phyloP scores from a whole-genome alignment of 2,113 vertebrate genomes.

The Leucosticte australis region DNA sequence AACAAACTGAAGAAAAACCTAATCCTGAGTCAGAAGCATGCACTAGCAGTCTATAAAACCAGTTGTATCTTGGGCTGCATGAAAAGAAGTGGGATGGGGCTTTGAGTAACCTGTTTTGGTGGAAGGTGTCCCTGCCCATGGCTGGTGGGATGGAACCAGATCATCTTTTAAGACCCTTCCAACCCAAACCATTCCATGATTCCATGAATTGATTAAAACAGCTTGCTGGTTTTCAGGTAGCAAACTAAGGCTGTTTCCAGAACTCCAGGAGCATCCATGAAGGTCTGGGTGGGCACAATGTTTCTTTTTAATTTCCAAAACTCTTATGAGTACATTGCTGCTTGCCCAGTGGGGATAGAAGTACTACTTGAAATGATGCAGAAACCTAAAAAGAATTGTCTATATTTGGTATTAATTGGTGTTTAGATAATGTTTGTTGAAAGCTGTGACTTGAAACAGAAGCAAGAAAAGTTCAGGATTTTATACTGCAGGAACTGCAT shows the following conservation, averaged over 20 bases:
- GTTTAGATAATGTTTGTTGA: not conserved
- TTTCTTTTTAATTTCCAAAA: too few relatives aligned
- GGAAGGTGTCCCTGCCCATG: not conserved
- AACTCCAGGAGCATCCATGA: not conserved
- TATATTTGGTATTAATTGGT: not conserved
- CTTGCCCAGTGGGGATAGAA: not conserved
- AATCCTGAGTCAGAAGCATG: not conserved
- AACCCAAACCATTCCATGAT: not conserved
- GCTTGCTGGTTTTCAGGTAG: not conserved
- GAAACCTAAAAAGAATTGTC: not conserved
- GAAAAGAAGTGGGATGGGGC: accelerated
- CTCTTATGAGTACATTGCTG: not conserved
- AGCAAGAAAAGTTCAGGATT: not conserved
- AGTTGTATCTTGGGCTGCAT: not conserved
- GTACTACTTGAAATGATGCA: not conserved
- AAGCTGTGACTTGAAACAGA: not conserved
- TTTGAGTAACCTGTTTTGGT: not conserved
- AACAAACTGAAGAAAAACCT: not conserved
- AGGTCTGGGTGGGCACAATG: not conserved
- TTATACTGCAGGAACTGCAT: not conserved
- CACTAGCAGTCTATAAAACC: not conserved
- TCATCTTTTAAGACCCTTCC: not conserved
- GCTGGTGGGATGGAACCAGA: not conserved
- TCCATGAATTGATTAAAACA: not conserved
- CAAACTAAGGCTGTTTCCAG: not conserved